phyloP scores from a whole-genome alignment of 2,113 vertebrate genomes.

The Vanacampus margaritifer region DNA sequence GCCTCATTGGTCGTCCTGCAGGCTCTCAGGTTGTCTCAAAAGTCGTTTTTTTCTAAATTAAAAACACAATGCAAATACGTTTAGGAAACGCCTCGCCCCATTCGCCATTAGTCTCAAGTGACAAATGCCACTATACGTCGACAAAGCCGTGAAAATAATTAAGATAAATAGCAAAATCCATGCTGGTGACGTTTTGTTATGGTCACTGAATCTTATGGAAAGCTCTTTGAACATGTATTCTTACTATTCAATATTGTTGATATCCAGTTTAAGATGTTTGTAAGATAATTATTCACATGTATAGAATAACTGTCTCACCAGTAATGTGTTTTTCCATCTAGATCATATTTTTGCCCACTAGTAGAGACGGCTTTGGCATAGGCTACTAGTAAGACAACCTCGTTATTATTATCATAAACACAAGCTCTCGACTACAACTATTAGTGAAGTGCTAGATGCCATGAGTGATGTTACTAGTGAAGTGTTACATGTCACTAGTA shows the following conservation, averaged over 20 bases:
- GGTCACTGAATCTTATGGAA: not conserved
- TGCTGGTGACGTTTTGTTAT: not conserved
- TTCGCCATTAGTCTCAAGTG: not conserved
- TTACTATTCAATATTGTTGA: too few relatives aligned
- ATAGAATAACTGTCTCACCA: not conserved
- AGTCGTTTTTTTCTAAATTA: constrained; percentile 15
- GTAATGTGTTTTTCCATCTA: not conserved
- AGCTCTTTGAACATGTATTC: too few relatives aligned
- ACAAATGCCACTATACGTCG: constrained; percentile 14
- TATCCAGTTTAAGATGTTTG: too few relatives aligned
- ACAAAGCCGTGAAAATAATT: not conserved
- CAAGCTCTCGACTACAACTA: too few relatives aligned
- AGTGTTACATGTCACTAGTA: too few relatives aligned
- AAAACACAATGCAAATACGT: not conserved
- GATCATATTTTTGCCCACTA: too few relatives aligned
- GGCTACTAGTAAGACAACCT: too few relatives aligned
- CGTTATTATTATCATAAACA: too few relatives aligned
- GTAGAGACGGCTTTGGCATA: too few relatives aligned
- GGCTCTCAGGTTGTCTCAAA: not conserved
- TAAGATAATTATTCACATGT: too few relatives aligned
- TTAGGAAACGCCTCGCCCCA: not conserved
- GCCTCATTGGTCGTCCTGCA: constrained; percentile 51
- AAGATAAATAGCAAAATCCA: not conserved
- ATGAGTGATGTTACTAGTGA: too few relatives aligned
- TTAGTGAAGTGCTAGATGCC: too few relatives aligned